Percentiles rank a stretch among this genome's conserved stretches.
Evolutionary conservation across 2,797 vertebrate species (phyloP).

Genomic region (Liparis tanakae): DNA sequence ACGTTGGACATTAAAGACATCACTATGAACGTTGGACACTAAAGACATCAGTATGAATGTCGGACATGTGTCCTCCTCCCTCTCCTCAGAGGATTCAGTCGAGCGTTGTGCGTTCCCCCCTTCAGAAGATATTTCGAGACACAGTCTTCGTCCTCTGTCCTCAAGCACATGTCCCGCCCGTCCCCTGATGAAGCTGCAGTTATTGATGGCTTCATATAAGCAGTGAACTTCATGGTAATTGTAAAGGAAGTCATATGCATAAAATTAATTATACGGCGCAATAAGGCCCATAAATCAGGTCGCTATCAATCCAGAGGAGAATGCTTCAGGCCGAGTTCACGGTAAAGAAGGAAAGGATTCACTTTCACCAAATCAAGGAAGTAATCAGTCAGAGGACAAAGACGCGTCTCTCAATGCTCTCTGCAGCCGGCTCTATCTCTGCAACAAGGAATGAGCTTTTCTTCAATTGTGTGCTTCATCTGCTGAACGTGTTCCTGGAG

Average conservation of each 20-base stretch:
- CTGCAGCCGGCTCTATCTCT: constrained; percentile 12
- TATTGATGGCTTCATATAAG: constrained; percentile 89
- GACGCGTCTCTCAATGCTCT: constrained; percentile 31
- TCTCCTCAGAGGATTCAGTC: neutral
- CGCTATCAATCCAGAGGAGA: constrained; percentile 86
- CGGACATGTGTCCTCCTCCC: neutral
- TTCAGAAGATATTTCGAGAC: neutral
- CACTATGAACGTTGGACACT: too few species aligned
- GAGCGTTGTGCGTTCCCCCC: neutral
- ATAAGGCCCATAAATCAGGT: constrained; percentile 94
- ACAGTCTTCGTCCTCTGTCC: constrained; percentile 19
- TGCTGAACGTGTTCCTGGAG: constrained; percentile 25
- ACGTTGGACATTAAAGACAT: too few species aligned
- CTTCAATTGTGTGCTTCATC: constrained; percentile 45
- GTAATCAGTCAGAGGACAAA: constrained; percentile 75
- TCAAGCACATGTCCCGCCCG: constrained; percentile 64
- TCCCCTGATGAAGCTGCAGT: constrained; percentile 80
- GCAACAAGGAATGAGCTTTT: constrained; percentile 51
- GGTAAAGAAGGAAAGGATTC: constrained; percentile 70
- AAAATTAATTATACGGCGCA: constrained; percentile 92
- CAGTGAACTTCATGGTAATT: constrained; percentile 91
- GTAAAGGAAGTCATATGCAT: constrained; percentile 96
- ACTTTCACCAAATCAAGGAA: constrained; percentile 69
- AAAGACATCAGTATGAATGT: too few species aligned
- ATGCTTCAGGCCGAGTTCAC: constrained; percentile 85